Evolutionary conservation across 2,888 invertebrate species (phyloP).

Genomic region (Synergus umbraculus): DNA sequence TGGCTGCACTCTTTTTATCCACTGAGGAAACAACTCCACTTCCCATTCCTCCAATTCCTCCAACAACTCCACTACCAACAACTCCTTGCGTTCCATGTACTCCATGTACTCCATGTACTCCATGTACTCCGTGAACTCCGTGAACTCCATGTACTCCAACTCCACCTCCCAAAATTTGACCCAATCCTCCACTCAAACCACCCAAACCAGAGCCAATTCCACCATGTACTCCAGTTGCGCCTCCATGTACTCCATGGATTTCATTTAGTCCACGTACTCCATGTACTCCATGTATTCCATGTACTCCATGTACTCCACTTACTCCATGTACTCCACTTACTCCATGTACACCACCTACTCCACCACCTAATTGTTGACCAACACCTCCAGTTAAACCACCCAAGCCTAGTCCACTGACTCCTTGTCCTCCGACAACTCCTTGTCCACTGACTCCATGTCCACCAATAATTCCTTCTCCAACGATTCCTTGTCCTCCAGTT

Average conservation of each 20-base stretch:
- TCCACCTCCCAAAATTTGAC: neutral
- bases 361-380: neutral
- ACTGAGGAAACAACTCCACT: neutral
- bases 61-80: neutral
- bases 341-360: constrained; percentile 52
- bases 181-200: neutral
- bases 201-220: neutral
- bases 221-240: neutral
- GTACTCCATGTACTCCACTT: constrained; percentile 43
- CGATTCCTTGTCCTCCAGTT: neutral
- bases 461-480: neutral
- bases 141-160: neutral
- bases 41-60: constrained; percentile 20
- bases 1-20: neutral
- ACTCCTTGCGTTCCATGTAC: too few species aligned
- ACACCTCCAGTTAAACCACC: constrained; percentile 41
- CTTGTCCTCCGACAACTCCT: constrained; percentile 60
- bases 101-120: too few species aligned
- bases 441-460: constrained; percentile 53
- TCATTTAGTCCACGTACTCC: neutral
- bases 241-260: neutral
- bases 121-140: neutral
- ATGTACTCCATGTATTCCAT: neutral
- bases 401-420: constrained; percentile 48
- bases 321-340: constrained; percentile 42